Conservation (phyloP, 2,888 invertebrate genomes). For the Trichogramma evanescens region DNA sequence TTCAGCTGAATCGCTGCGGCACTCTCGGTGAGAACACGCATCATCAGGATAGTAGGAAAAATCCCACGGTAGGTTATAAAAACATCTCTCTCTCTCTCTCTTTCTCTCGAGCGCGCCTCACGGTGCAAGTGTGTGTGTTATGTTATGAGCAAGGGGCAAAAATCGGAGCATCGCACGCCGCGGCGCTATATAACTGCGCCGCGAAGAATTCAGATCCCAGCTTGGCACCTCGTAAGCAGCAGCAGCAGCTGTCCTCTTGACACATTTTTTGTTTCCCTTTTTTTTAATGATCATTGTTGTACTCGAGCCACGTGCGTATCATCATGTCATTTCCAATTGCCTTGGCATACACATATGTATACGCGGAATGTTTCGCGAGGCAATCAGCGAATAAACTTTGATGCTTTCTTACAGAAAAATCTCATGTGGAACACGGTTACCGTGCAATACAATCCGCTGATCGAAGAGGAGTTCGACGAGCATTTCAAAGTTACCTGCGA, state of each 20-base stretch:
- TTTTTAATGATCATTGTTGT: neutral
- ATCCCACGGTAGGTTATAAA: conserved; percentile 66
- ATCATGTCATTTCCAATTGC: too few relatives aligned
- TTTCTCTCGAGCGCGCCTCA: too few relatives aligned
- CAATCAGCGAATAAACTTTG: neutral
- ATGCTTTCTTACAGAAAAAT: conserved; percentile 62
- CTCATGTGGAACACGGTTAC: conserved; percentile 96
- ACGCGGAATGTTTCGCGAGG: too few relatives aligned
- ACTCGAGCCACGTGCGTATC: too few relatives aligned
- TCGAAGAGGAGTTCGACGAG: conserved; percentile 90
- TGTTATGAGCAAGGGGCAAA: neutral
- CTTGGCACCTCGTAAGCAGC: too few relatives aligned
- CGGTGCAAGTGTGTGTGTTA: too few relatives aligned
- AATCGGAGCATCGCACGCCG: neutral
- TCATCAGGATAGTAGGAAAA: conserved; percentile 76
- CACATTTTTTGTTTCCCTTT: neutral
- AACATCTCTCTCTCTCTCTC: neutral
- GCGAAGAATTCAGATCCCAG: too few relatives aligned
- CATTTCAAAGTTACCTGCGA: conserved; percentile 94
- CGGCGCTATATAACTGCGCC: neutral
- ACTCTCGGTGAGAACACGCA: conserved; percentile 83
- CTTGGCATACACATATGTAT: too few relatives aligned
- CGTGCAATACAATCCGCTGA: conserved; percentile 86
- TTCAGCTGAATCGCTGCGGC: conserved; percentile 85
- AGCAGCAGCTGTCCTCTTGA: too few relatives aligned